Evolutionary conservation across 2,113 vertebrate genomes (phyloP), one percentile per base, ranked within the genome.

Genomic region (Tylochromis polylepis): DNA sequence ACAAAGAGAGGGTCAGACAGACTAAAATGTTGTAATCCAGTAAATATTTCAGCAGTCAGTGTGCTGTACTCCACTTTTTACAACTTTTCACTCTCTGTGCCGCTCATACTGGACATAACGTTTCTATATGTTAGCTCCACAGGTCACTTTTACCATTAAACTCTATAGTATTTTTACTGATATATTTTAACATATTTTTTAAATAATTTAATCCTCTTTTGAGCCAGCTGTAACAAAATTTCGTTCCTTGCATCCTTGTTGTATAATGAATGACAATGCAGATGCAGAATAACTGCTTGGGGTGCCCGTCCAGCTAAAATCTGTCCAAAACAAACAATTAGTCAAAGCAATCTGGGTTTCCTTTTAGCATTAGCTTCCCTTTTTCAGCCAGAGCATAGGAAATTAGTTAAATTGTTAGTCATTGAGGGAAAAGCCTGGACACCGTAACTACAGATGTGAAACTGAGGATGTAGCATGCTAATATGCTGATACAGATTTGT

Each of bases 211-310:
- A 70, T 41, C n/a, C n/a, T 5, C 11, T 43, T n/a, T 70, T 62
- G 18, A 65, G 0, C 0, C 31, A 62, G 31, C 7, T 62, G 31
- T 1, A n/a, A 62, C 59, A 62, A 62, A 62, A 62, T 62, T 11
- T n/a, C 10, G 36, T 36, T 36, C 59, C 18, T 62, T 62, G 31
- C 0, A 62, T 12, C n/a, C 31, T 36, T 36, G 34, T 62, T 62
- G n/a, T 0, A 12, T 62, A n/a, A 36, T n/a, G 60, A 65, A 65
- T n/a, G n/a, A n/a, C n/a, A n/a, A n/a, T n/a, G 60, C 60, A 65
- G 43, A 51, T 0, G 24, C 15, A 51, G 70, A 51, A 51, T 49
- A 0, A 29, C 10, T 1, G 46, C 70, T 51, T 51, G 67, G 11
- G 38, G 1, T 46, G 16, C 46, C 16, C 0, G 1, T 6, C 65